Conservation (phyloP, 2,113 vertebrate species). For the Nannospalax galili region DNA sequence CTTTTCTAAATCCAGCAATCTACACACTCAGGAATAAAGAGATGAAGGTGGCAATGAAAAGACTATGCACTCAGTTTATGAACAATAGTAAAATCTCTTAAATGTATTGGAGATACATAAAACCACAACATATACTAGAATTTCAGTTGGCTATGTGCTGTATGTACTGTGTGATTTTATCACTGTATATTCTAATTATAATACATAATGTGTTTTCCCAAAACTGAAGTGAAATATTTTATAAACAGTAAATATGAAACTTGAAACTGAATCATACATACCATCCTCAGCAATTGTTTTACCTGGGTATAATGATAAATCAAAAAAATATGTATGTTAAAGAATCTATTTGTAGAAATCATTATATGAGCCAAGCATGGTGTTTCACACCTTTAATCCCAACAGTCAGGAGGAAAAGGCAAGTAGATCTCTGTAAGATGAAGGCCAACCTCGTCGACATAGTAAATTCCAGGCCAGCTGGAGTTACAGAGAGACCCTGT, state of each 20-base stretch:
- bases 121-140: not conserved
- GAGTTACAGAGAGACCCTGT: too few relatives aligned
- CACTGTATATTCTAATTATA: not conserved
- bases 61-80: constrained; percentile 10
- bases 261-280: not conserved
- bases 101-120: not conserved
- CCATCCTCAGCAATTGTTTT: not conserved
- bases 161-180: not conserved
- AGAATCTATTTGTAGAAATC: not conserved
- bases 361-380: not conserved
- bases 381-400: too few relatives aligned
- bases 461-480: too few relatives aligned
- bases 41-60: constrained; percentile 61
- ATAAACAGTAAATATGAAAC: not conserved
- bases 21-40: constrained; percentile 71
- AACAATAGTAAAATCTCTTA: constrained; percentile 53
- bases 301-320: not conserved
- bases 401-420: too few relatives aligned
- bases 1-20: constrained; percentile 65
- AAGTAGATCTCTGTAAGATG: too few relatives aligned
- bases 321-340: not conserved
- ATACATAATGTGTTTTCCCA: not conserved
- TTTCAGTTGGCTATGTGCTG: not conserved
- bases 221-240: not conserved
- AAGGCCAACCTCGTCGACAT: too few relatives aligned